phyloP scores from a whole-genome alignment of 2,888 invertebrate species.

The Cryptocephalus primarius region DNA sequence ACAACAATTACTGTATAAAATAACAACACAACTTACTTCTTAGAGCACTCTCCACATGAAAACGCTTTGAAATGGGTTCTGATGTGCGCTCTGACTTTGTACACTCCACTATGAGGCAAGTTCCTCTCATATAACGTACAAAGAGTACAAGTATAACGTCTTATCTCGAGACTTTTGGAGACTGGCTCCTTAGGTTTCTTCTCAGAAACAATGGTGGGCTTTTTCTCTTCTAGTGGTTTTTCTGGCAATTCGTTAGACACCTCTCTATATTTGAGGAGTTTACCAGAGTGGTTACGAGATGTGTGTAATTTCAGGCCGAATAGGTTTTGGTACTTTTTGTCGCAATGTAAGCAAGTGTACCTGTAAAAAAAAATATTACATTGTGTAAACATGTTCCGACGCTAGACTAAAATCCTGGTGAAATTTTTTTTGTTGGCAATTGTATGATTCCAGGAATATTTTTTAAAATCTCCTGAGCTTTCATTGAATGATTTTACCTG shows the following conservation, averaged over 20 bases:
- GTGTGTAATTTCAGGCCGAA: conserved; percentile 22
- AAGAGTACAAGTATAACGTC: conserved; percentile 32
- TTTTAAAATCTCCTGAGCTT: too few species aligned
- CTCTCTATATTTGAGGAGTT: conserved; percentile 22
- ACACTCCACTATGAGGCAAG: conserved; percentile 17
- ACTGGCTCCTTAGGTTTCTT: conserved; percentile 11
- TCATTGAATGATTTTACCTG: too few species aligned
- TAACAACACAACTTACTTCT: too few species aligned
- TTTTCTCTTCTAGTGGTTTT: neutral
- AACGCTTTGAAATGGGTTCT: conserved; percentile 35
- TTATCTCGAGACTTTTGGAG: conserved; percentile 3
- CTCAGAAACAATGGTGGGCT: neutral
- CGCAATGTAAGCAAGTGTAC: conserved; percentile 26
- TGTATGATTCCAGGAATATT: too few species aligned
- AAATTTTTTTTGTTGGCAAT: too few species aligned
- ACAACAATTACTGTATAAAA: too few species aligned
- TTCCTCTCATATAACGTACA: conserved; percentile 29
- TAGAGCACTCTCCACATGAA: conserved; percentile 26
- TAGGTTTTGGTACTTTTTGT: conserved; percentile 16
- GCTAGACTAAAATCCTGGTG: too few species aligned
- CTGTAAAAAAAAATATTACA: conserved; percentile 13
- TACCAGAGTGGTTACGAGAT: conserved; percentile 20
- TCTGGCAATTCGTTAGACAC: conserved; percentile 16
- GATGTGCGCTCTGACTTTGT: conserved; percentile 34
- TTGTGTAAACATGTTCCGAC: too few species aligned